Evolutionary conservation across 2,888 invertebrate genomes (phyloP).

Genomic region (Drosophila dives): DNA sequence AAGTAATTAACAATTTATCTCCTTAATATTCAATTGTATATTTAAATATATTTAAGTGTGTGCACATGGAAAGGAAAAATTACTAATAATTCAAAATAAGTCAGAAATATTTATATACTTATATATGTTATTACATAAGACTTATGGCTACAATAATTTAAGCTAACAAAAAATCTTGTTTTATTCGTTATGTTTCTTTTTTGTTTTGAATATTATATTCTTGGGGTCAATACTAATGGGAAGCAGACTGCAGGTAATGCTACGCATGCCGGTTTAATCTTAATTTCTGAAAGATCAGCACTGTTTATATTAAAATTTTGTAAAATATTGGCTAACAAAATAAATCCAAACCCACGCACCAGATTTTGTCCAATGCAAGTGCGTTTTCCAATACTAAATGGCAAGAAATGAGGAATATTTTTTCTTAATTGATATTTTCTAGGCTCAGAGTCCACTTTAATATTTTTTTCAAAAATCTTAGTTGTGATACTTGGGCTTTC

Average conservation of each 20-base stretch:
- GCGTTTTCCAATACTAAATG: constrained; percentile 94
- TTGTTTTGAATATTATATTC: constrained; percentile 26
- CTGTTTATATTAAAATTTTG: constrained; percentile 89
- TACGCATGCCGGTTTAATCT: constrained; percentile 89
- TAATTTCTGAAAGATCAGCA: constrained; percentile 86
- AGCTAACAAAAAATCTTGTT: not conserved
- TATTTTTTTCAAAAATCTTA: constrained; percentile 11
- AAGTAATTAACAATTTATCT: not conserved
- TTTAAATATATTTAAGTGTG: not conserved
- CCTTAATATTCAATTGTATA: not conserved
- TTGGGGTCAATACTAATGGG: constrained; percentile 86
- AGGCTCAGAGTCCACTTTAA: not conserved
- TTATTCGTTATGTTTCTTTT: not conserved
- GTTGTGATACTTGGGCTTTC: not conserved
- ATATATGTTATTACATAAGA: not conserved
- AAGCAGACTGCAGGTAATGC: constrained; percentile 91
- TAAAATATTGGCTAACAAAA: constrained; percentile 90
- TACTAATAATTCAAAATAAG: not conserved
- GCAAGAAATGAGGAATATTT: constrained; percentile 90
- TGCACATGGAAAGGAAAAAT: not conserved
- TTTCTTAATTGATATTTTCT: constrained; percentile 83
- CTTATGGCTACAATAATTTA: constrained; percentile 23
- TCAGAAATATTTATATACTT: not conserved
- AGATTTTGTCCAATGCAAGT: constrained; percentile 94
- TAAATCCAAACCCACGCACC: constrained; percentile 91